These are phyloP conservation scores for Gavialis gangeticus DNA, from an alignment of 2,113 vertebrate genomes.

Conservation along the genomic window DNA sequence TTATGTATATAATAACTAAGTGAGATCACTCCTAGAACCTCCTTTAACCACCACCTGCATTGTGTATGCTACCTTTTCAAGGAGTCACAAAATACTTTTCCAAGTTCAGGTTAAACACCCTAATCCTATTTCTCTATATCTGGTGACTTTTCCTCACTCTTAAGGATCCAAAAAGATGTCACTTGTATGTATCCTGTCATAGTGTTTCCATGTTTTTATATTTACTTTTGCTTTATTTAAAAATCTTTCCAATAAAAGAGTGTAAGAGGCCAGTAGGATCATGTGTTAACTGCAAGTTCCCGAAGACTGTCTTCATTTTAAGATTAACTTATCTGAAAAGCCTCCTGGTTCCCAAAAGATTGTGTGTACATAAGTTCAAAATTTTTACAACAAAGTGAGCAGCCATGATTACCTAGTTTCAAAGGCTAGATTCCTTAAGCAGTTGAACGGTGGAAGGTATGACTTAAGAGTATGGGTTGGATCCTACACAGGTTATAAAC, in stretches of 20 bases:
- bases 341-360: background rate
- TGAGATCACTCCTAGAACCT: background rate
- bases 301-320: background rate
- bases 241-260: background rate
- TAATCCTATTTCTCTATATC: background rate
- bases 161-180: background rate
- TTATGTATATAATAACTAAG: background rate
- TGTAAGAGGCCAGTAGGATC: background rate
- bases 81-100: background rate
- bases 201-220: background rate
- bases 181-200: background rate
- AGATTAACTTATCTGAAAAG: background rate
- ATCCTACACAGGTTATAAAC: too few species aligned
- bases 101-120: background rate
- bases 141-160: background rate
- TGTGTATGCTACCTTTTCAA: background rate
- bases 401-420: background rate
- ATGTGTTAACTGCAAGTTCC: background rate
- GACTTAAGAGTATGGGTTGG: too few species aligned
- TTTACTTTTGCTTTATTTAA: background rate
- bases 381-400: fast-evolving
- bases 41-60: background rate
- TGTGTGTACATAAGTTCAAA: background rate
- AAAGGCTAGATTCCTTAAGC: background rate
- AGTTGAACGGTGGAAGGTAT: too few species aligned